These are phyloP conservation scores for Vulpes vulpes DNA, from an alignment of 2,113 vertebrate species.

Conservation along the genomic window DNA sequence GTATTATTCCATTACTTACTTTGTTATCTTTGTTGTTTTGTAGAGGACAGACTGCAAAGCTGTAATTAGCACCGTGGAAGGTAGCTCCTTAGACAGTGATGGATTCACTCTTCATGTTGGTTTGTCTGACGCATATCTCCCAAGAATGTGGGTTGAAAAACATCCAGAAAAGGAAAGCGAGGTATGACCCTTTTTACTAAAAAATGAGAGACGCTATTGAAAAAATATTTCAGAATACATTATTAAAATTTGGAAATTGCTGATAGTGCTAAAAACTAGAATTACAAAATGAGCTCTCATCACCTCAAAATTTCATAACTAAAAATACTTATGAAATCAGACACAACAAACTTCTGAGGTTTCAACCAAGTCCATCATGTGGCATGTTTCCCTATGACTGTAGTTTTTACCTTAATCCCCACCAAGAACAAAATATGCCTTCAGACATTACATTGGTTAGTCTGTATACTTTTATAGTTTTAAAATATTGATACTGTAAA, in stretches of 20 bases:
- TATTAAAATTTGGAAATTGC: slow-evolving; percentile 4
- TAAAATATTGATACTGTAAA: not conserved
- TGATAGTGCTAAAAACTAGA: slow-evolving; percentile 35
- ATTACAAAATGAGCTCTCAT: not conserved
- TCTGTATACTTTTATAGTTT: not conserved
- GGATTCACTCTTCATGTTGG: slow-evolving; percentile 89
- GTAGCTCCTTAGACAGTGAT: slow-evolving; percentile 85
- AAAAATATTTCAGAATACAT: not conserved
- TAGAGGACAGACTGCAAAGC: slow-evolving; percentile 92
- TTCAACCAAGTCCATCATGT: not conserved
- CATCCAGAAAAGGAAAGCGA: slow-evolving; percentile 92
- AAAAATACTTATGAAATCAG: not conserved
- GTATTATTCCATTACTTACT: not conserved
- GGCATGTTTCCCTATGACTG: not conserved
- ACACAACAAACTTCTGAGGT: not conserved
- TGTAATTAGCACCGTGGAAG: slow-evolving; percentile 88
- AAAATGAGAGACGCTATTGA: not conserved
- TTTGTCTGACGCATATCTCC: slow-evolving; percentile 88
- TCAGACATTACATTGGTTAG: not conserved
- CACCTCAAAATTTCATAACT: not conserved
- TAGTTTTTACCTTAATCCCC: not conserved
- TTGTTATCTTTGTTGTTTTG: not conserved
- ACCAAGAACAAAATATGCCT: not conserved
- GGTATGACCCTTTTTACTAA: slow-evolving; percentile 80
- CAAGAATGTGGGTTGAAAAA: slow-evolving; percentile 95